Evolutionary conservation across 2,797 vertebrate species (phyloP), one percentile per base, ranked within the genome.

Genomic region (Rhabdomys pumilio): DNA sequence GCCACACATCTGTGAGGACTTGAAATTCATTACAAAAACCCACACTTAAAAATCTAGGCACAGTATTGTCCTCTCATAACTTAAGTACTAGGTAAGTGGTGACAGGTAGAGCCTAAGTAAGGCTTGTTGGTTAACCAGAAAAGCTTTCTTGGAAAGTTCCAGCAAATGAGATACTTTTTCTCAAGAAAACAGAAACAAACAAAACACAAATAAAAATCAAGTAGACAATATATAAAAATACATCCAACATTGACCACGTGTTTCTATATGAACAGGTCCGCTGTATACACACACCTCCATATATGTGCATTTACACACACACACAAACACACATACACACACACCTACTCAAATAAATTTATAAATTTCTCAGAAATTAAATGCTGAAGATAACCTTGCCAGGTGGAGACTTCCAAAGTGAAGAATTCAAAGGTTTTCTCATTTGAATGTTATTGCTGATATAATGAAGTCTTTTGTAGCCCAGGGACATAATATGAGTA

Each of bases 361-460:
- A 86, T 47, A 72, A 83, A 95, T 31, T n/a, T 75, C 24, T 93
- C 17, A 59, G 41, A 57, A 95, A 83, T 77, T 34, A 90, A 93
- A 31, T 59, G 7, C n/a, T 22, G 79, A 90, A 86, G 44, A 59
- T 82, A 31, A 50, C 6, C 3, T 63, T 77, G 80, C 1, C 80
- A 77, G 3, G 31, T 86, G 76, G 13, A 94, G 10, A 86, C 31
- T 20, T 75, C 9, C 55, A 80, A 86, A 57, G 8, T 3, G 10
- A 13, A 93, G 20, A 47, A 80, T 3, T 79, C 76, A 80, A 6
- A 79, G 6, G 1, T 12, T 80, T 9, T 50, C 1, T 34, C 3
- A 31, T 2, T 50, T 95, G 6, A 29, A 55, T 22, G 80, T 65
- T 44, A 82, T 20, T 75, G 26, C 57, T 86, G 26, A 15, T 76